Percentiles rank a stretch among this genome's conserved stretches.
These are phyloP conservation scores for Drosophila melanica DNA, from an alignment of 1,140 invertebrate genomes.

Conservation along the genomic window DNA sequence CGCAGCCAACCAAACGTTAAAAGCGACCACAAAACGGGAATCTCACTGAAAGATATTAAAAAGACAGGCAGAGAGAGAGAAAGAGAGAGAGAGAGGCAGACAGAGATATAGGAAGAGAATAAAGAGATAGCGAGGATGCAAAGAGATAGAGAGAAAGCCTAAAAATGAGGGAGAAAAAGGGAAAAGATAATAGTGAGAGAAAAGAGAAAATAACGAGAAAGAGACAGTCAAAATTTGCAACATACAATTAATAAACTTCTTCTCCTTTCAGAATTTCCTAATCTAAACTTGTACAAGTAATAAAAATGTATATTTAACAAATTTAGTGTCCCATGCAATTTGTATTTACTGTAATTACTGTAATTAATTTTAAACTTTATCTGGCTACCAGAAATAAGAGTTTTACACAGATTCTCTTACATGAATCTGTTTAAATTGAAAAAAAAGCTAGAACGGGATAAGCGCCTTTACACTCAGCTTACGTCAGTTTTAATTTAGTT, in stretches of 20 bases:
- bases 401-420: too few relatives aligned
- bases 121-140: too few relatives aligned
- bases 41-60: not conserved
- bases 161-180: not conserved
- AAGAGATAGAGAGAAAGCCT: too few relatives aligned
- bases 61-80: not conserved
- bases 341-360: too few relatives aligned
- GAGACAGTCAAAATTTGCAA: not conserved
- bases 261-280: too few relatives aligned
- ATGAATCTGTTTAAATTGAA: too few relatives aligned
- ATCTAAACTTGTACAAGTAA: too few relatives aligned
- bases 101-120: not conserved
- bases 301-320: too few relatives aligned
- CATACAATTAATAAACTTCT: not conserved
- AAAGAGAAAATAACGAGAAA: not conserved
- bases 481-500: too few relatives aligned
- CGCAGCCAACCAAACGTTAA: constrained; percentile 33
- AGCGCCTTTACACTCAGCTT: not conserved
- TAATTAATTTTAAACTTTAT: too few relatives aligned
- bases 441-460: not conserved
- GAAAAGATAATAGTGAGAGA: not conserved
- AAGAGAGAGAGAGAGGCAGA: not conserved
- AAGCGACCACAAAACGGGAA: not conserved
- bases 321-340: too few relatives aligned
- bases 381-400: too few relatives aligned